Evolutionary conservation across 1,140 invertebrate species (phyloP).

Genomic region (Penaeus chinensis): DNA sequence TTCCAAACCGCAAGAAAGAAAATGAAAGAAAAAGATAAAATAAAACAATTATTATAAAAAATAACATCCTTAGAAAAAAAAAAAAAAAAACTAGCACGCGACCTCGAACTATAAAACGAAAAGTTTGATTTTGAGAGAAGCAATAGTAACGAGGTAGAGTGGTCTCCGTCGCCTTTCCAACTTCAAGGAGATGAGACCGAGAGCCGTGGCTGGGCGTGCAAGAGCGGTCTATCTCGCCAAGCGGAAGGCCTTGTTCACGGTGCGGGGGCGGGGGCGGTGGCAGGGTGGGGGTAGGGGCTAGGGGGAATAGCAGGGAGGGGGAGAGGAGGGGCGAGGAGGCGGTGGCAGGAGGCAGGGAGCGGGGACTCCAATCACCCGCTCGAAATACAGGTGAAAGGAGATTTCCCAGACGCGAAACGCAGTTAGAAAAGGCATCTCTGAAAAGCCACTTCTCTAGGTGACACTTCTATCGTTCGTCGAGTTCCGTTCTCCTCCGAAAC

Average conservation of each 20-base stretch:
- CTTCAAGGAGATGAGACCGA: constrained; percentile 30
- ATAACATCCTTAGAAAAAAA: no score
- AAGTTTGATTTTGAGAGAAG: no score
- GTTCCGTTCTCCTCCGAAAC: no score
- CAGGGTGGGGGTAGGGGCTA: background rate
- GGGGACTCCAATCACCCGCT: background rate
- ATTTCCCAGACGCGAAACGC: background rate
- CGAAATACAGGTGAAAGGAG: constrained; percentile 37
- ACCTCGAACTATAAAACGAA: no score
- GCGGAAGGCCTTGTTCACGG: constrained; percentile 38
- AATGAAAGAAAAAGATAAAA: no score
- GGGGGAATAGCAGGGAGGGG: background rate
- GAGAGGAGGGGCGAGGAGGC: background rate
- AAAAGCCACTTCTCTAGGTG: no score
- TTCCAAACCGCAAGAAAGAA: background rate
- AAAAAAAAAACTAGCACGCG: no score
- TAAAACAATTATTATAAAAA: no score
- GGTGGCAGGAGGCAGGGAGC: background rate
- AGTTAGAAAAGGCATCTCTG: background rate
- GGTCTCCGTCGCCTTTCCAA: constrained; percentile 1
- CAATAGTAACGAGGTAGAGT: no score
- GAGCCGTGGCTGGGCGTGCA: constrained; percentile 3
- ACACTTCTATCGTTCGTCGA: no score
- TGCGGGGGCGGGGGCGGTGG: constrained; percentile 23
- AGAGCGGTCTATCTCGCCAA: constrained; percentile 25